Evolutionary conservation across 2,113 vertebrate species (phyloP).

Genomic region (Xerus inauris): DNA sequence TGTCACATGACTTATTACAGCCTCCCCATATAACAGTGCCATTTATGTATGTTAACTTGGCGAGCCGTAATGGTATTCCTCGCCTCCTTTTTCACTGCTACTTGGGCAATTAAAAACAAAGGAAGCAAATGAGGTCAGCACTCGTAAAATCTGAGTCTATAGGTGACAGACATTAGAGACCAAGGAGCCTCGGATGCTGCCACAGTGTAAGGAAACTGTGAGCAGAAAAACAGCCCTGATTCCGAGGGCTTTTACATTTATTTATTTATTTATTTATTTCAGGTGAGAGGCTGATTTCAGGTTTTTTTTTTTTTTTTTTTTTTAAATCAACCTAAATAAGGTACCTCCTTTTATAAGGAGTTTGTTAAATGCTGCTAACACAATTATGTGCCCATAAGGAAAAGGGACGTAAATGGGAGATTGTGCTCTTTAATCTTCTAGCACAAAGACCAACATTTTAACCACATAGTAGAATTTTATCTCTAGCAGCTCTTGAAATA

Average conservation of each 20-base stretch:
- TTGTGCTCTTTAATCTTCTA: conserved; percentile 51
- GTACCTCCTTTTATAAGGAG: conserved; percentile 1
- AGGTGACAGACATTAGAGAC: conserved; percentile 53
- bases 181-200: conserved; percentile 63
- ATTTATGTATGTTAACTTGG: conserved; percentile 96
- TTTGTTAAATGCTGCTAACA: background rate
- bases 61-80: conserved; percentile 78
- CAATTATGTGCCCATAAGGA: background rate
- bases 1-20: conserved; percentile 89
- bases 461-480: conserved; percentile 35
- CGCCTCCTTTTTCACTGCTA: conserved; percentile 61
- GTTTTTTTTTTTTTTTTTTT: background rate
- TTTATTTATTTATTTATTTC: conserved; percentile 71
- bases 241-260: conserved; percentile 53
- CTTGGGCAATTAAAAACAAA: conserved; percentile 81
- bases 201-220: background rate
- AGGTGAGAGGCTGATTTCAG: conserved; percentile 44
- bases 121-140: conserved; percentile 80
- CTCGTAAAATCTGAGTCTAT: conserved; percentile 81
- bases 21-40: conserved; percentile 89
- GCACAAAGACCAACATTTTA: conserved; percentile 59
- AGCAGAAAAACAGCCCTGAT: conserved; percentile 64
- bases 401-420: background rate
- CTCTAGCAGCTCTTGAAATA: conserved; percentile 39
- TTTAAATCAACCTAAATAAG: conserved; percentile 33